Conservation (phyloP, 2,888 invertebrate genomes). For the Onthophagus sagittarius region DNA sequence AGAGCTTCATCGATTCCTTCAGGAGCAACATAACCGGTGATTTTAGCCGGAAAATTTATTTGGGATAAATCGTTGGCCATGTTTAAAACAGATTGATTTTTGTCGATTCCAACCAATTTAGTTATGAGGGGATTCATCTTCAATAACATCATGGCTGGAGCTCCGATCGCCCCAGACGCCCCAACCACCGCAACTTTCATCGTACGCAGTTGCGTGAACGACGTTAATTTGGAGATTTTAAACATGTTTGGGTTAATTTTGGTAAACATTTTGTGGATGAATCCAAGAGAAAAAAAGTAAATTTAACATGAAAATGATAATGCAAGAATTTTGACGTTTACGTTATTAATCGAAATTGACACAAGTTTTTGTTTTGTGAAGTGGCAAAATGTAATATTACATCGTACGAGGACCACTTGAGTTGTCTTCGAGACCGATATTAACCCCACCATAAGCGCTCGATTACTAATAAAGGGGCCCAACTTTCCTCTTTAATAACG, state of each 20-base stretch:
- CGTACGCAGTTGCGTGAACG: background rate
- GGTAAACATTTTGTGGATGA: background rate
- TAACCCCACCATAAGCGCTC: slow-evolving; percentile 32
- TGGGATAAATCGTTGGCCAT: slow-evolving; percentile 51
- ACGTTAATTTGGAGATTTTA: background rate
- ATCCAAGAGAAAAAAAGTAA: too few species aligned
- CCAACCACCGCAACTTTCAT: slow-evolving; percentile 89
- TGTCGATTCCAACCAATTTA: slow-evolving; percentile 68
- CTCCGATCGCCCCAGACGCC: slow-evolving; percentile 93
- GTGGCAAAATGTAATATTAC: slow-evolving; percentile 19
- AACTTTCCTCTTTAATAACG: slow-evolving; percentile 43
- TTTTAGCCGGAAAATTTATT: slow-evolving; percentile 45
- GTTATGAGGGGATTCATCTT: slow-evolving; percentile 82
- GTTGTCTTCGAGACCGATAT: slow-evolving; percentile 30
- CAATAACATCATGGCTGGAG: slow-evolving; percentile 83
- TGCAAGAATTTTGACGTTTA: background rate
- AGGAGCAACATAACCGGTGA: slow-evolving; percentile 45
- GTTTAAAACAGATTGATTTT: slow-evolving; percentile 36
- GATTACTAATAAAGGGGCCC: slow-evolving; percentile 47
- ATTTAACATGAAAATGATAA: background rate
- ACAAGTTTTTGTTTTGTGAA: background rate
- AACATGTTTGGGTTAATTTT: background rate
- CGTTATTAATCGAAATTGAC: background rate
- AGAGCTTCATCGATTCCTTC: slow-evolving; percentile 46
- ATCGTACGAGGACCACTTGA: slow-evolving; percentile 28